Base-by-base conservation (phyloP, 1,140 invertebrate species). In the Mercenaria mercenaria region DNA sequence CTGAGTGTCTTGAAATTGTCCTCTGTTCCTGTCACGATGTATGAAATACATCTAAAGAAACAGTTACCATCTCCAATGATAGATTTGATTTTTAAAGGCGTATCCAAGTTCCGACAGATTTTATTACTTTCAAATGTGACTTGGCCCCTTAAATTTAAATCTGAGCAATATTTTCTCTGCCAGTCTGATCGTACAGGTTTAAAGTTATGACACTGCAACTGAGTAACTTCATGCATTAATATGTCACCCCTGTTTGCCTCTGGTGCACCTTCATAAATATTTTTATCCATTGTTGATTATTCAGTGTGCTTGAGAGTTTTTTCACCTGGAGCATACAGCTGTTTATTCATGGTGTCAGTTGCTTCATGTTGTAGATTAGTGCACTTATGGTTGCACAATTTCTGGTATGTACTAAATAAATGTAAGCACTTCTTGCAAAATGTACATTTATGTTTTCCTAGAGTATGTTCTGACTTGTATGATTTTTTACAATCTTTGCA, bases 61-160 rank as follows among this genome's bases (percentile, higher is more conserved):
- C 61, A 64, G 32, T 64, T 64, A 10, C 61, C 61, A 34, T 64
- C 61, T 26, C 61, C 61, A 26, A 34, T 64, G 10, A 64, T 64
- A 64, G 6, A 10, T 64, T 64, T 64, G 10, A 64, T 8, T 64
- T 64, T 34, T n/a, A 23, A 64, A 11, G 61, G 32, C 23, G n/a
- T n/a, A 34, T 64, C 43, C 15, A 47, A 47, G 6, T 47, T n/a
- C 6, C 32, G 10, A 6, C 6, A 8, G 4, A 64, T 23, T 8
- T 32, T 26, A 10, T 64, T n/a, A 10, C 10, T 26, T 34, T 72
- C 67, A 72, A 72, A 72, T 10, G 67, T 72, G 32, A 72, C 23
- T 37, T 72, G 67, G 29, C 67, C 67, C 13, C 32, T 37, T 41
- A 72, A 41, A 72, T 72, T 72, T 72, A 72, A 72, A 72, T 37